Percentiles rank a stretch among this genome's conserved stretches.
These are phyloP conservation scores for Eriosoma lanigerum DNA, from an alignment of 1,140 invertebrate genomes.

Conservation along the genomic window DNA sequence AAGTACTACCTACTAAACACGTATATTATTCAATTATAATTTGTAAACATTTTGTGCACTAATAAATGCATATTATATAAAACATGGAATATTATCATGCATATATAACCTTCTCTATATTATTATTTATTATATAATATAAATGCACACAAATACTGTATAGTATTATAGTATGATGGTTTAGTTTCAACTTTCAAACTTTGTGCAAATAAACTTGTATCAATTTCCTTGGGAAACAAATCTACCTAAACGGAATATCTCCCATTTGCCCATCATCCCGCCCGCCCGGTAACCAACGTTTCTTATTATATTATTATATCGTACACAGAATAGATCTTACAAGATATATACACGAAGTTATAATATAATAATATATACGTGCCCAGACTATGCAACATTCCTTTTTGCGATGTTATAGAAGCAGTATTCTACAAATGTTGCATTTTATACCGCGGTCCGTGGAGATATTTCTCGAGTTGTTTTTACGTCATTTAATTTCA, in stretches of 20 bases:
- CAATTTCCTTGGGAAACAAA: slow-evolving; percentile 38
- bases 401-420: background rate
- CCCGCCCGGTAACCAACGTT: background rate
- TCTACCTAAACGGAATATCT: slow-evolving; percentile 26
- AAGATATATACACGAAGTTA: background rate
- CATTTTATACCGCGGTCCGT: background rate
- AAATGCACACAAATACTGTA: background rate
- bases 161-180: background rate
- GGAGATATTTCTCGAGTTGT: background rate
- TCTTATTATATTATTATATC: background rate
- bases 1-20: no score
- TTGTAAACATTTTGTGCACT: no score
- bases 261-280: background rate
- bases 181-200: slow-evolving; percentile 39
- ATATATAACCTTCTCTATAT: background rate
- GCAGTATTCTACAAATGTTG: background rate
- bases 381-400: background rate
- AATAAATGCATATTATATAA: no score
- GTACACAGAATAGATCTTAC: background rate
- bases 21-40: no score
- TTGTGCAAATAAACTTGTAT: slow-evolving; percentile 39
- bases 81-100: no score
- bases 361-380: background rate
- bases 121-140: background rate
- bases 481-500: background rate